These are phyloP conservation scores for Lepus europaeus DNA, from an alignment of 2,113 vertebrate genomes.

Conservation along the genomic window DNA sequence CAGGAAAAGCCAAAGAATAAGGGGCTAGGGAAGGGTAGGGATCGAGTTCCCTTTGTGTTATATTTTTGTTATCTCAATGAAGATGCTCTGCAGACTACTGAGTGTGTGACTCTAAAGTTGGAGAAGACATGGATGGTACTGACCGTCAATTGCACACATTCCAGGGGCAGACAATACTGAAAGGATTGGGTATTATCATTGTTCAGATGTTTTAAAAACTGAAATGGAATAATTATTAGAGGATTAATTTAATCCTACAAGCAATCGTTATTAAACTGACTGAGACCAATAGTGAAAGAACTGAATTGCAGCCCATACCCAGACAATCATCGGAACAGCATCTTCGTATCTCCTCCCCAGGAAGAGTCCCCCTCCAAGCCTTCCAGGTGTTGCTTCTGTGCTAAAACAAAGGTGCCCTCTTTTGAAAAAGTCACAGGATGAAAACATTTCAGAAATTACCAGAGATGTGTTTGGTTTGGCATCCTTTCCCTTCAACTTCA, in stretches of 20 bases:
- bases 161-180: neutral
- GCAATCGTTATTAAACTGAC: slow-evolving; percentile 73
- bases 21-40: neutral
- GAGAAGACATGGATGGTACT: neutral
- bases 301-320: neutral
- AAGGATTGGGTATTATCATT: neutral
- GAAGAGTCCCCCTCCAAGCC: neutral
- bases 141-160: neutral
- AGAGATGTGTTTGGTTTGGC: neutral
- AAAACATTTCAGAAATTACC: neutral
- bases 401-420: neutral
- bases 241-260: slow-evolving; percentile 70
- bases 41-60: neutral
- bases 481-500: neutral
- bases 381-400: neutral
- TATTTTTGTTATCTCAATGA: neutral
- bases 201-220: slow-evolving; percentile 21
- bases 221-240: slow-evolving; percentile 68
- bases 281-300: slow-evolving; percentile 29
- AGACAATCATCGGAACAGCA: slow-evolving; percentile 8
- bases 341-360: neutral
- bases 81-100: neutral
- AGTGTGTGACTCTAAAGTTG: neutral
- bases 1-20: neutral
- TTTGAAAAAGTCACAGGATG: neutral